These are phyloP conservation scores for Orcinus orca DNA, from an alignment of 2,113 vertebrate genomes.

Conservation along the genomic window DNA sequence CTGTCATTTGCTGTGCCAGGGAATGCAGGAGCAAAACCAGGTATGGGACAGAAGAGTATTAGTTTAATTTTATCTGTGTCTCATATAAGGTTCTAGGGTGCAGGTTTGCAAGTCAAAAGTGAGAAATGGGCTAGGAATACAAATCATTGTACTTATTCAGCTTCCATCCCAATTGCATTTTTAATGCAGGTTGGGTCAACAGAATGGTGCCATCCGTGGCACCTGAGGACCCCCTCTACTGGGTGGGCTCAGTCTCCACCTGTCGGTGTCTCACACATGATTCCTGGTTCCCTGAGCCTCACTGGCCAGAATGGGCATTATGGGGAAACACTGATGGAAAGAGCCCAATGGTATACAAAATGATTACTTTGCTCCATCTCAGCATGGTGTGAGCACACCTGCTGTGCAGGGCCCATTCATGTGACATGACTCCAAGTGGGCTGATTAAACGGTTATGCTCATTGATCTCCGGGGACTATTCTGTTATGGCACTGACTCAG, in stretches of 20 bases:
- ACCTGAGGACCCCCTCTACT: not conserved
- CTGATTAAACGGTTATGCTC: not conserved
- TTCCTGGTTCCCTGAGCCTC: not conserved
- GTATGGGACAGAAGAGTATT: not conserved
- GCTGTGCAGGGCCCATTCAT: not conserved
- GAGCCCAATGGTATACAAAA: not conserved
- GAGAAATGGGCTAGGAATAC: not conserved
- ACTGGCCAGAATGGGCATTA: not conserved
- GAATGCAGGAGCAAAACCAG: not conserved
- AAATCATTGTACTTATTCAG: not conserved
- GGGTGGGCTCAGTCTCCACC: not conserved
- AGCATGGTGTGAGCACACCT: not conserved
- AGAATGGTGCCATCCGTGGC: not conserved
- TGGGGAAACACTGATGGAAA: not conserved
- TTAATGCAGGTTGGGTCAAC: fast-evolving
- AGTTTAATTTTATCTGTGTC: not conserved
- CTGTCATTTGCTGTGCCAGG: not conserved
- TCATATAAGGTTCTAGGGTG: not conserved
- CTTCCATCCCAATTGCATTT: not conserved
- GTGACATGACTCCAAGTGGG: not conserved
- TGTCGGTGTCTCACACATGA: not conserved
- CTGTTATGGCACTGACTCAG: not conserved
- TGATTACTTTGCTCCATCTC: not conserved
- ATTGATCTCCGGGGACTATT: not conserved
- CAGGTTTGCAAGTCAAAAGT: not conserved